A percentile compares a stretch with the other conserved stretches of the same genome.
Conservation (phyloP, 1,140 invertebrate species). For the Pectinophora gossypiella region DNA sequence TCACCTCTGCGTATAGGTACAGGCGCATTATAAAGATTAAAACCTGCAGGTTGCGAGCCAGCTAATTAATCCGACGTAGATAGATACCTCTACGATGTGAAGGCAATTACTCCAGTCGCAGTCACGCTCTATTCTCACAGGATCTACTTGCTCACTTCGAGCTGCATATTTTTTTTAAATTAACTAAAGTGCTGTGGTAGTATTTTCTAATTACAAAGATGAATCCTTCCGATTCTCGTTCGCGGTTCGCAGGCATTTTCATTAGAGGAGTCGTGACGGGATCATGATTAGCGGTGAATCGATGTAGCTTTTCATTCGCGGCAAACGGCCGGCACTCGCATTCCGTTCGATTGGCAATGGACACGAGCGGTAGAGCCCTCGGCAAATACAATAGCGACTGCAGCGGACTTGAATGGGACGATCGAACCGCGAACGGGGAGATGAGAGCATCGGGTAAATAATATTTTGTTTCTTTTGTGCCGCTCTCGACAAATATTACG, state of each 20-base stretch:
- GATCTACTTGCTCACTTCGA: constrained; percentile 16
- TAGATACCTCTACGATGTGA: constrained; percentile 28
- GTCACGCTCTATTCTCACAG: constrained; percentile 39
- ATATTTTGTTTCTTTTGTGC: not conserved
- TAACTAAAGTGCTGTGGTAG: not conserved
- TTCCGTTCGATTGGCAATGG: constrained; percentile 59
- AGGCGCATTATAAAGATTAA: constrained; percentile 46
- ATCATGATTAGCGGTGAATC: constrained; percentile 31
- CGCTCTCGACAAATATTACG: not conserved
- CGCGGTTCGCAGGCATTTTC: not conserved
- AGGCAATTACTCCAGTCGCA: constrained; percentile 41
- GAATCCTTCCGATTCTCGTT: not conserved
- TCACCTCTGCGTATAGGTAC: constrained; percentile 13
- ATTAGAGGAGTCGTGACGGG: not conserved
- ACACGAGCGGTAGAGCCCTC: constrained; percentile 58
- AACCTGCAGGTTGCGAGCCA: constrained; percentile 39
- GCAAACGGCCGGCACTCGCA: constrained; percentile 34
- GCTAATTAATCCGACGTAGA: constrained; percentile 49
- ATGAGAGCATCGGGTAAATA: constrained; percentile 29
- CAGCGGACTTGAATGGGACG: constrained; percentile 39
- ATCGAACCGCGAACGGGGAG: constrained; percentile 40
- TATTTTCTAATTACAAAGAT: not conserved
- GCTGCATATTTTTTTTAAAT: constrained; percentile 24
- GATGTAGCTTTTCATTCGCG: constrained; percentile 33
- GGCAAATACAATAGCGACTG: constrained; percentile 60